Conservation (phyloP, 2,113 vertebrate species). For the Donacobius atricapilla region DNA sequence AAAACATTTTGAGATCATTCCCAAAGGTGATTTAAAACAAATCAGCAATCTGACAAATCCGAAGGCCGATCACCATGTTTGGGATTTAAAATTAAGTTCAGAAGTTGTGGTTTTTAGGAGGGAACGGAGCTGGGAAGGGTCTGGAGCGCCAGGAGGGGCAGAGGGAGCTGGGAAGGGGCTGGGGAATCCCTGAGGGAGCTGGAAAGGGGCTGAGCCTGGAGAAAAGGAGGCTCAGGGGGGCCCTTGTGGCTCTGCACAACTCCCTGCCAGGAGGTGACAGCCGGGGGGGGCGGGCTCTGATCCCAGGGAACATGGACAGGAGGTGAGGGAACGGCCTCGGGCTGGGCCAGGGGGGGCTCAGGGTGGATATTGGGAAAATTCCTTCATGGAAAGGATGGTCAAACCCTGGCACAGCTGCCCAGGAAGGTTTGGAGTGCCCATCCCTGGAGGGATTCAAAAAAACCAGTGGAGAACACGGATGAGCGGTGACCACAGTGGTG, state of each 20-base stretch:
- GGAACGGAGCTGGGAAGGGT: fast-evolving
- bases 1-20: not conserved
- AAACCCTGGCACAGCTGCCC: not conserved
- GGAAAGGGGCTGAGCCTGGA: not conserved
- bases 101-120: not conserved
- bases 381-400: not conserved
- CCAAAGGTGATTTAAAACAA: not conserved
- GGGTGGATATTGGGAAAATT: not conserved
- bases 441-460: fast-evolving
- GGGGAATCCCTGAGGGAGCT: not conserved
- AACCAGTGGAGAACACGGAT: not conserved
- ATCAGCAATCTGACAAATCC: not conserved
- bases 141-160: not conserved
- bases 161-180: not conserved
- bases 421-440: not conserved
- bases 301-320: too few species aligned
- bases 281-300: too few species aligned
- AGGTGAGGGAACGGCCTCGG: too few species aligned
- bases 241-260: too few species aligned
- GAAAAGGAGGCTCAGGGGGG: not conserved
- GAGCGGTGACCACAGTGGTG: not conserved
- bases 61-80: not conserved
- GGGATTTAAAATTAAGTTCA: not conserved
- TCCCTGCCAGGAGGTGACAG: too few species aligned
- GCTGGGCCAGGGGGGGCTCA: not conserved